Conservation (phyloP, 2,888 invertebrate species). For the Rotaria sp. region DNA sequence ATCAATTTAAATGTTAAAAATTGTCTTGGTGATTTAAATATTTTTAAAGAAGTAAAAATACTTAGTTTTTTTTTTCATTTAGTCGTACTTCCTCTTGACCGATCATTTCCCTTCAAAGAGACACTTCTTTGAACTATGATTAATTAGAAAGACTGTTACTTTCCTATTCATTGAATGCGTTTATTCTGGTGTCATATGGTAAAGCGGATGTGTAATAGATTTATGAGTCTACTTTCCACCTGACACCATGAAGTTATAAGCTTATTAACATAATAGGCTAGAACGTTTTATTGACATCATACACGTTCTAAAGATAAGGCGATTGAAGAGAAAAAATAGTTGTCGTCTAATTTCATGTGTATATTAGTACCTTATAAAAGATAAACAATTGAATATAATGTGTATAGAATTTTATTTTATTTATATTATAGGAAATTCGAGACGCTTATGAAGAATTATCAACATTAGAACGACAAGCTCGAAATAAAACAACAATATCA, state of each 20-base stretch:
- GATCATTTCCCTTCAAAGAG: too few species aligned
- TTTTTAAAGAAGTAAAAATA: not conserved
- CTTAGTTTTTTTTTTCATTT: not conserved
- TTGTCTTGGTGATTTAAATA: not conserved
- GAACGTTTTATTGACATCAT: not conserved
- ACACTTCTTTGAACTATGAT: not conserved
- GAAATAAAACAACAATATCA: not conserved
- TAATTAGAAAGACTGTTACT: not conserved
- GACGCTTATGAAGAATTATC: conserved; percentile 11
- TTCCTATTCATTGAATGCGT: not conserved
- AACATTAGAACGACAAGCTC: not conserved
- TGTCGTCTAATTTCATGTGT: not conserved
- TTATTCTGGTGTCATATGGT: not conserved
- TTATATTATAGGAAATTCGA: not conserved
- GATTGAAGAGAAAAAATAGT: not conserved
- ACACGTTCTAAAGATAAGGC: not conserved
- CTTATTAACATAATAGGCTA: not conserved
- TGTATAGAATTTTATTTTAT: not conserved
- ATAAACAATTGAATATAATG: not conserved
- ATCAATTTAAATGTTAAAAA: not conserved
- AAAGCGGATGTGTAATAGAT: not conserved
- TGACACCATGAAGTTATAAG: not conserved
- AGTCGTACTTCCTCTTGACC: too few species aligned
- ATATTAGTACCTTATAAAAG: not conserved
- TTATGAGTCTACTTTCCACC: not conserved